Conservation (phyloP, 2,888 invertebrate genomes). For the Acleris laterana region DNA sequence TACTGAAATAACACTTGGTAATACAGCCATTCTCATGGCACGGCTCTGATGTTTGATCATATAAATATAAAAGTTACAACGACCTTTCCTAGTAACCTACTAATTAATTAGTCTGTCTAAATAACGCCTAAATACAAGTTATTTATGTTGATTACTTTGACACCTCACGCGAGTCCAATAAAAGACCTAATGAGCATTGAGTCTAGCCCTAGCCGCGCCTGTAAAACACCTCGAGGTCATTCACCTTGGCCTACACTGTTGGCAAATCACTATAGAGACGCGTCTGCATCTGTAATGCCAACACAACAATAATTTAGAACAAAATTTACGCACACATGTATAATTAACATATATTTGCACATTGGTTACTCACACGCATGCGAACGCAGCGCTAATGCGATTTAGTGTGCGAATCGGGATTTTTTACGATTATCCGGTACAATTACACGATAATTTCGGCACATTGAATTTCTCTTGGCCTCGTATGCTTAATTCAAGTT, state of each 20-base stretch:
- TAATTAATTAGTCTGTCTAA: not conserved
- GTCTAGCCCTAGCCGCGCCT: constrained; percentile 10
- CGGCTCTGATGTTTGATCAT: too few relatives aligned
- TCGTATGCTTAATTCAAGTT: constrained; percentile 31
- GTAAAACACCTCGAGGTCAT: constrained; percentile 9
- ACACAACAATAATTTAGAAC: too few relatives aligned
- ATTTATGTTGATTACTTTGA: not conserved
- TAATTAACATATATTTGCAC: too few relatives aligned
- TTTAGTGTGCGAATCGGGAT: not conserved
- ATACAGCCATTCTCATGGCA: too few relatives aligned
- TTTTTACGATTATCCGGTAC: not conserved
- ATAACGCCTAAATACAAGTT: not conserved
- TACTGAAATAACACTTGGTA: too few relatives aligned
- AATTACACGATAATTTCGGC: constrained; percentile 16
- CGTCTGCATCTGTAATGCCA: not conserved
- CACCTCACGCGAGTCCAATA: constrained; percentile 21
- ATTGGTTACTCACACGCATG: too few relatives aligned
- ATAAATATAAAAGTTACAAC: too few relatives aligned
- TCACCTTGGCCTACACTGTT: not conserved
- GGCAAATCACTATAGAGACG: not conserved
- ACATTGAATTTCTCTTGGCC: constrained; percentile 40
- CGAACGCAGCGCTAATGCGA: too few relatives aligned
- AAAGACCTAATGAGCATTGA: constrained; percentile 21
- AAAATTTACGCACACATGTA: too few relatives aligned
- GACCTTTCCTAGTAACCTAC: too few relatives aligned